phyloP scores from a whole-genome alignment of 2,888 invertebrate species.

The Meghimatium bilineatum region DNA sequence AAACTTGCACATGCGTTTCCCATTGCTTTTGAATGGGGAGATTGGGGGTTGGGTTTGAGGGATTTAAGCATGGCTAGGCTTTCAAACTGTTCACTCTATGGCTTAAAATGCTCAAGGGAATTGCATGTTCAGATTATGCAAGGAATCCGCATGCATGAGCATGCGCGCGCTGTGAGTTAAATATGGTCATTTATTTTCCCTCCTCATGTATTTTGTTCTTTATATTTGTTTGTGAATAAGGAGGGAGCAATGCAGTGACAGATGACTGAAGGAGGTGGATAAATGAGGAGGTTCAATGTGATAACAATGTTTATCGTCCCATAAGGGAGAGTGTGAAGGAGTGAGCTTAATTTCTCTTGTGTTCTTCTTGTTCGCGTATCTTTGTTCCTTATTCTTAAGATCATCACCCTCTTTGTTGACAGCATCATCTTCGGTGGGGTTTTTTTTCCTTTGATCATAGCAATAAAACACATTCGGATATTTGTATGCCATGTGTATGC shows the following conservation, averaged over 20 bases:
- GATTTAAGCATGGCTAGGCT: neutral
- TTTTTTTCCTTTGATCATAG: neutral
- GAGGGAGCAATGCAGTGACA: neutral
- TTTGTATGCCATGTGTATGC: neutral
- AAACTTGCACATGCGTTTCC: neutral
- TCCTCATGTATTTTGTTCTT: neutral
- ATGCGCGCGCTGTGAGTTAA: conserved; percentile 23
- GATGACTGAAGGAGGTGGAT: neutral
- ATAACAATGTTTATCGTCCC: neutral
- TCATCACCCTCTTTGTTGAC: neutral
- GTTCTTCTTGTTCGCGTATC: neutral
- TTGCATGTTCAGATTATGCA: conserved; percentile 30
- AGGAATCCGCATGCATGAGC: conserved; percentile 18
- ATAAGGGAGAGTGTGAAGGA: neutral
- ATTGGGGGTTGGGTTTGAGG: neutral
- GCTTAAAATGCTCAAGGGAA: neutral
- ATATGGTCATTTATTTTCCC: conserved; percentile 15
- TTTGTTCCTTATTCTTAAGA: neutral
- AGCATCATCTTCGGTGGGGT: neutral
- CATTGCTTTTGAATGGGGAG: neutral
- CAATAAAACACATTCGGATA: neutral
- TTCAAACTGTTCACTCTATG: conserved; percentile 30
- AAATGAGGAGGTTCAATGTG: neutral
- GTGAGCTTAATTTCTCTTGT: neutral
- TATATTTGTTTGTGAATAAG: conserved; percentile 10